A percentile compares a stretch with the other conserved stretches of the same genome.
These are phyloP conservation scores for Aptenodytes patagonicus DNA, from an alignment of 2,113 vertebrate species.

Conservation along the genomic window DNA sequence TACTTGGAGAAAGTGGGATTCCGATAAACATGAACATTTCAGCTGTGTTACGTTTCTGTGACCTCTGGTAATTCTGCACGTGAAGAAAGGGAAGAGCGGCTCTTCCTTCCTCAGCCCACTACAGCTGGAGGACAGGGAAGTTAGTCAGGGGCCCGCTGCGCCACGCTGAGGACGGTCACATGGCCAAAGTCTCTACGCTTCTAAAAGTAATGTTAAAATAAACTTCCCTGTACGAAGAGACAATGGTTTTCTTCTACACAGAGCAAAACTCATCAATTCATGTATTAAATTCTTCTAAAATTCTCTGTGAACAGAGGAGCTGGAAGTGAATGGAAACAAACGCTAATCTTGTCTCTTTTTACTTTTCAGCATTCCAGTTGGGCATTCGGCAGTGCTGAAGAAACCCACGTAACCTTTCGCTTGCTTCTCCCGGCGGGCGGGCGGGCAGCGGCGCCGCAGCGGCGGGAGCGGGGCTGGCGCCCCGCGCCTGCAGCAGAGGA, in stretches of 20 bases:
- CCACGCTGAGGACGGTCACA: accelerated
- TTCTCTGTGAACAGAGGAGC: accelerated
- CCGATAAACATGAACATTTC: accelerated
- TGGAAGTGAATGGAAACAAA: neutral
- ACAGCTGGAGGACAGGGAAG: neutral
- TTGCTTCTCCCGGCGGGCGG: neutral
- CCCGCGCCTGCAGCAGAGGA: neutral
- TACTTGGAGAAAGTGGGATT: neutral
- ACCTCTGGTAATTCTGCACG: neutral
- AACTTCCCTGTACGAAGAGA: accelerated
- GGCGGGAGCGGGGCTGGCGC: neutral
- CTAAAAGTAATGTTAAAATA: accelerated
- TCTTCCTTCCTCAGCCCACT: accelerated
- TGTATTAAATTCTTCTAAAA: neutral
- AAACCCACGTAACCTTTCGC: accelerated
- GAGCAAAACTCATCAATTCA: neutral
- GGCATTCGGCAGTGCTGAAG: accelerated
- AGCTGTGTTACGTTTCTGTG: accelerated
- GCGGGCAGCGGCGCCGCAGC: neutral
- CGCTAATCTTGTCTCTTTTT: accelerated
- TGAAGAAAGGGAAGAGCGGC: too few relatives aligned
- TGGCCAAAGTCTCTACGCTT: accelerated
- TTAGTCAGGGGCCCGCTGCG: accelerated
- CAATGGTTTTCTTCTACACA: accelerated
- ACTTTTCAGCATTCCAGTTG: accelerated